Conservation (phyloP, 2,797 vertebrate genomes). For the Chrysolophus pictus region DNA sequence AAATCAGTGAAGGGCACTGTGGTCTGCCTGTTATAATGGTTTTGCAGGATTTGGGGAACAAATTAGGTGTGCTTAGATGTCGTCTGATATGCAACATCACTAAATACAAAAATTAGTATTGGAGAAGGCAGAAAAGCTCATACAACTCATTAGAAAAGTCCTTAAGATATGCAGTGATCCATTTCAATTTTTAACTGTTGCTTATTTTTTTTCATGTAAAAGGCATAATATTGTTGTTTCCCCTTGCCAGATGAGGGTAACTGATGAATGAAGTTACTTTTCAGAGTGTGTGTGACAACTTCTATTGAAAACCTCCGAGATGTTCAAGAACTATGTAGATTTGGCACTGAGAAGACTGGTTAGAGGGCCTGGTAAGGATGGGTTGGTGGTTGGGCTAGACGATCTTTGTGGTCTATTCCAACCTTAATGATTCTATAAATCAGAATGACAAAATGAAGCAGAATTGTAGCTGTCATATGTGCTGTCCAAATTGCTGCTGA, state of each 20-base stretch:
- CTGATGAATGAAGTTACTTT: neutral
- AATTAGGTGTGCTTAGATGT: neutral
- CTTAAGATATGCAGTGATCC: neutral
- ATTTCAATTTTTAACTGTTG: neutral
- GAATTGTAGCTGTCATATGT: neutral
- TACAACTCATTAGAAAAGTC: neutral
- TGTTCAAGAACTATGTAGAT: too few relatives aligned
- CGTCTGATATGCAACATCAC: neutral
- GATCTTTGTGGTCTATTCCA: too few relatives aligned
- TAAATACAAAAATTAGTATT: neutral
- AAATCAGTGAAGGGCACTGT: rapidly evolving
- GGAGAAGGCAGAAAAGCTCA: neutral
- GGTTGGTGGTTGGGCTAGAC: too few relatives aligned
- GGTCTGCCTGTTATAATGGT: neutral
- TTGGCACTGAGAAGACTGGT: too few relatives aligned
- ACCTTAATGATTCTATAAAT: too few relatives aligned
- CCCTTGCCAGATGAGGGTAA: neutral
- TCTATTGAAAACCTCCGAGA: too few relatives aligned
- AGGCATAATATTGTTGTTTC: neutral
- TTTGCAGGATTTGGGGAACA: neutral
- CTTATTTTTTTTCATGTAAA: neutral
- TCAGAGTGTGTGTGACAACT: neutral
- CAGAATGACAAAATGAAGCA: neutral
- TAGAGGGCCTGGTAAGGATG: too few relatives aligned
- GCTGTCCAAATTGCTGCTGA: neutral